Evolutionary conservation across 2,888 invertebrate species (phyloP).

Genomic region (Eristalis arbustorum): DNA sequence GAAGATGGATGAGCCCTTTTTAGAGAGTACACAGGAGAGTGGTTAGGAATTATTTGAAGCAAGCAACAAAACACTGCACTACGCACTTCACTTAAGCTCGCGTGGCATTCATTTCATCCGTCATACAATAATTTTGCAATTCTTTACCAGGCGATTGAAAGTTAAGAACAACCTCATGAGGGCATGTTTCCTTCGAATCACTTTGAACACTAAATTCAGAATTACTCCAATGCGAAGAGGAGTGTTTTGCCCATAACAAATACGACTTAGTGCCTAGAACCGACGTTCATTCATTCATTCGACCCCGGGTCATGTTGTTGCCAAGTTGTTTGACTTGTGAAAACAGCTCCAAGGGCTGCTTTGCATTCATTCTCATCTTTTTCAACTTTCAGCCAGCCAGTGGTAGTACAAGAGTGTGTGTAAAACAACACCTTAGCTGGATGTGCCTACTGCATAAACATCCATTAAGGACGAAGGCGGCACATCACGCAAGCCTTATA

Average conservation of each 20-base stretch:
- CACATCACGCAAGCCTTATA: slow-evolving; percentile 79
- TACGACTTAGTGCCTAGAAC: slow-evolving; percentile 52
- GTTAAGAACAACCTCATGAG: slow-evolving; percentile 29
- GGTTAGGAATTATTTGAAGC: too few relatives aligned
- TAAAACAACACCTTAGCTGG: slow-evolving; percentile 62
- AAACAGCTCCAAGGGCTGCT: slow-evolving; percentile 64
- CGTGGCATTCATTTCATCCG: too few relatives aligned
- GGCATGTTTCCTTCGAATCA: slow-evolving; percentile 25
- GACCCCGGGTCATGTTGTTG: slow-evolving; percentile 68
- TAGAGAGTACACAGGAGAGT: too few relatives aligned
- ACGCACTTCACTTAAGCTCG: too few relatives aligned
- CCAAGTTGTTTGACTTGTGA: slow-evolving; percentile 69
- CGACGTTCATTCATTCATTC: slow-evolving; percentile 32
- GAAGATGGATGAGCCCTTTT: too few relatives aligned
- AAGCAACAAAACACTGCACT: too few relatives aligned
- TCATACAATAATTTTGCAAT: neutral
- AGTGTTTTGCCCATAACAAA: slow-evolving; percentile 33
- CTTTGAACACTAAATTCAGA: slow-evolving; percentile 14
- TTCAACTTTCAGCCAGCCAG: slow-evolving; percentile 37
- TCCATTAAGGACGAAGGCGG: slow-evolving; percentile 74
- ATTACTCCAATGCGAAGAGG: neutral
- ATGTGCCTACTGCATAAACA: slow-evolving; percentile 69
- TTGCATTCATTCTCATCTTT: slow-evolving; percentile 55
- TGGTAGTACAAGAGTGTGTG: slow-evolving; percentile 31
- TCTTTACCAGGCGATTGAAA: slow-evolving; percentile 11